phyloP scores from a whole-genome alignment of 2,113 vertebrate genomes.

The Nesospiza acunhae region DNA sequence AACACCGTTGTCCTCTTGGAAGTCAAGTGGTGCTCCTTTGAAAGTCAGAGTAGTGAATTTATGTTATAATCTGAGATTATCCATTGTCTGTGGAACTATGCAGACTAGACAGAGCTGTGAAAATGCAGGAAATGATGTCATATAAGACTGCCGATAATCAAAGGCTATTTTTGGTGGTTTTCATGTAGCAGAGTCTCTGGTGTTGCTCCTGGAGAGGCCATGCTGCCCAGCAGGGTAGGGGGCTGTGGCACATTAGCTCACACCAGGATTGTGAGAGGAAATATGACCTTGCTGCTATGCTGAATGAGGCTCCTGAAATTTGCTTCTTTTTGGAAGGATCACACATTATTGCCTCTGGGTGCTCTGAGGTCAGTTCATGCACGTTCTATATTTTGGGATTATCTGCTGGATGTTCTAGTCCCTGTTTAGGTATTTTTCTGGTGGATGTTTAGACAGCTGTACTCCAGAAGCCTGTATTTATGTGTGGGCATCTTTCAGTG shows the following conservation, averaged over 20 bases:
- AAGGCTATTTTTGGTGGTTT: not conserved
- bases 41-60: not conserved
- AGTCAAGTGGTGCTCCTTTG: not conserved
- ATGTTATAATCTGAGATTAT: not conserved
- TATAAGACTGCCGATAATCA: not conserved
- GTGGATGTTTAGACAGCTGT: not conserved
- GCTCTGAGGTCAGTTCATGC: not conserved
- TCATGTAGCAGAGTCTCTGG: not conserved
- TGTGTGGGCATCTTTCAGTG: not conserved
- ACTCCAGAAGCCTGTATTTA: not conserved
- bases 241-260: not conserved
- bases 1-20: not conserved
- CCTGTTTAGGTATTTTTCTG: not conserved
- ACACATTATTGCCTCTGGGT: not conserved
- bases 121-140: not conserved
- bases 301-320: not conserved
- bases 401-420: not conserved
- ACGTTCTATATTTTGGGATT: not conserved
- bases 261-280: not conserved
- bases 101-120: not conserved
- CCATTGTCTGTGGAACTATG: not conserved
- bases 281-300: rapidly evolving
- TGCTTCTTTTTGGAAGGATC: not conserved
- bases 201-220: no score
- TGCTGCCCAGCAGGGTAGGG: rapidly evolving